Conservation (phyloP, 1,140 invertebrate species). For the Archegozetes longisetosus region DNA sequence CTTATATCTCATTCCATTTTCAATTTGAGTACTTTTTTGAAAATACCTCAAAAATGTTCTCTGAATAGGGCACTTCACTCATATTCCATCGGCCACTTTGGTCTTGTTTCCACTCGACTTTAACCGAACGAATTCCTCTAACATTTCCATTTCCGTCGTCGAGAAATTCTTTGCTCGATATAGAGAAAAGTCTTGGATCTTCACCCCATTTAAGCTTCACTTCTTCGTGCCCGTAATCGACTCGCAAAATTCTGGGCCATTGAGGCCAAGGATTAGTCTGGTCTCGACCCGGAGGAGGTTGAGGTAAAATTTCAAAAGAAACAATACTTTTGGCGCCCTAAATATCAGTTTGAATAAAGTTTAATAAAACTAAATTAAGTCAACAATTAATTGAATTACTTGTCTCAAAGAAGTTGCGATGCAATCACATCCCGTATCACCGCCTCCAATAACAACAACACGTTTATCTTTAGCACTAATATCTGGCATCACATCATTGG, state of each 20-base stretch:
- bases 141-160: slow-evolving; percentile 80
- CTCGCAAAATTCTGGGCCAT: slow-evolving; percentile 86
- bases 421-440: slow-evolving; percentile 98
- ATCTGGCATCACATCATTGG: slow-evolving; percentile 19
- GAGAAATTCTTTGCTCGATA: slow-evolving; percentile 84
- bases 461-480: slow-evolving; percentile 79
- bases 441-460: slow-evolving; percentile 93
- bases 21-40: no score
- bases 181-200: slow-evolving; percentile 84
- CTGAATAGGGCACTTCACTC: slow-evolving; percentile 64
- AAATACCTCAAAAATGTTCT: slow-evolving; percentile 38
- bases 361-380: neutral
- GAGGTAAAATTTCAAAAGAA: slow-evolving; percentile 91
- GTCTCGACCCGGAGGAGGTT: slow-evolving; percentile 59
- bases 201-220: slow-evolving; percentile 74
- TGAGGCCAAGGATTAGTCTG: slow-evolving; percentile 95
- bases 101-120: slow-evolving; percentile 86
- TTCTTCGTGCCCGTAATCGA: slow-evolving; percentile 98
- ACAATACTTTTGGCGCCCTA: slow-evolving; percentile 85
- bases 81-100: slow-evolving; percentile 79
- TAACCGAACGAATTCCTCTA: slow-evolving; percentile 67
- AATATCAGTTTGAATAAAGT: neutral
- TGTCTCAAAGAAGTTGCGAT: slow-evolving; percentile 93
- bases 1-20: neutral
- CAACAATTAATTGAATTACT: slow-evolving; percentile 28